A percentile compares a stretch with the other conserved stretches of the same genome.
phyloP scores from a whole-genome alignment of 2,888 invertebrate species.

The Bedellia somnulentella region DNA sequence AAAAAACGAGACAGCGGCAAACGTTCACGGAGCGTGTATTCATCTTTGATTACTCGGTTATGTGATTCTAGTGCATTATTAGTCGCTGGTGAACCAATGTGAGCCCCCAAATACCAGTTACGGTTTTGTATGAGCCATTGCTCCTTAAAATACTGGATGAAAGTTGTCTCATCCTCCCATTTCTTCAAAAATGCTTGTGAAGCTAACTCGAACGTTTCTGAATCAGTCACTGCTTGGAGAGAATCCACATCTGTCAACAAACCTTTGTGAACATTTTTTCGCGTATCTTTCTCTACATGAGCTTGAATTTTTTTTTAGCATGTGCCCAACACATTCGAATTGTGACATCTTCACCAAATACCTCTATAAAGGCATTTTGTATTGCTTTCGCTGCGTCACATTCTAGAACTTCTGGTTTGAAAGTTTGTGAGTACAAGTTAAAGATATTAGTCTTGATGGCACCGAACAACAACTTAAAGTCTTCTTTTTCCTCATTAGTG shows the following conservation, averaged over 20 bases:
- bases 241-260: too few species aligned
- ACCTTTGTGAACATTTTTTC: too few species aligned
- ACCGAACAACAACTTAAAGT: slow-evolving; percentile 13
- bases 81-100: slow-evolving; percentile 8
- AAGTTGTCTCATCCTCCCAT: slow-evolving; percentile 11
- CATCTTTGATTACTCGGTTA: too few species aligned
- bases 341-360: too few species aligned
- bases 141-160: too few species aligned
- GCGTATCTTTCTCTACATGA: too few species aligned
- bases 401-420: slow-evolving; percentile 11
- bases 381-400: slow-evolving; percentile 13
- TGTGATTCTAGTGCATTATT: slow-evolving; percentile 11
- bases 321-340: slow-evolving; percentile 15
- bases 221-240: too few species aligned
- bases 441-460: too few species aligned
- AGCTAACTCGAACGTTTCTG: too few species aligned
- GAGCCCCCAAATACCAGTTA: slow-evolving; percentile 11
- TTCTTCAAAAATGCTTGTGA: slow-evolving; percentile 14
- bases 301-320: slow-evolving; percentile 15
- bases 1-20: too few species aligned
- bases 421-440: slow-evolving; percentile 9
- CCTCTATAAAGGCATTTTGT: slow-evolving; percentile 10
- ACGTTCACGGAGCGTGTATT: too few species aligned
- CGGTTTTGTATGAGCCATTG: too few species aligned
- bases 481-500: slow-evolving; percentile 11